Evolutionary conservation across 2,113 vertebrate species (phyloP).

Genomic region (Phylloscopus trochiloides): DNA sequence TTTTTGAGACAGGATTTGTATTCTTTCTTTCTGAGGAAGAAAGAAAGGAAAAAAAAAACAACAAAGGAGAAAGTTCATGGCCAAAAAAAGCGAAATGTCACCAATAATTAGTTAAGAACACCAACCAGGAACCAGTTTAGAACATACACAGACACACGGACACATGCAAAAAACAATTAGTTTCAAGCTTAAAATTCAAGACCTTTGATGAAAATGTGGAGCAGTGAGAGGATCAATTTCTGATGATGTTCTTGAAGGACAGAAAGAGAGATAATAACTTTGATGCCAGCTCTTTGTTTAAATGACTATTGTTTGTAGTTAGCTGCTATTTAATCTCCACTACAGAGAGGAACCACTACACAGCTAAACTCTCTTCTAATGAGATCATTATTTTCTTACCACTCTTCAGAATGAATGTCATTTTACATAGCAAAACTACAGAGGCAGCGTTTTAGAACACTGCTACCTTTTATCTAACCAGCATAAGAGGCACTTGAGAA

Average conservation of each 20-base stretch:
- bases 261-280: constrained; percentile 64
- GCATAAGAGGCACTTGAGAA: constrained; percentile 70
- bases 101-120: constrained; percentile 49
- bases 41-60: not conserved
- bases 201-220: constrained; percentile 50
- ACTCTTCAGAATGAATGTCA: constrained; percentile 67
- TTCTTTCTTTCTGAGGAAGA: not conserved
- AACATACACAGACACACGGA: not conserved
- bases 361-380: constrained; percentile 64
- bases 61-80: constrained; percentile 19
- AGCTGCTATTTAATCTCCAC: constrained; percentile 72
- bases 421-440: constrained; percentile 71
- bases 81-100: constrained; percentile 22
- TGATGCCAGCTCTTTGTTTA: constrained; percentile 53
- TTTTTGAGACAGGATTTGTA: not conserved
- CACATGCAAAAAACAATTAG: not conserved
- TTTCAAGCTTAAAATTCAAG: constrained; percentile 63
- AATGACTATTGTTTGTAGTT: constrained; percentile 76
- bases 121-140: constrained; percentile 24
- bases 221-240: constrained; percentile 52
- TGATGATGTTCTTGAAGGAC: constrained; percentile 63
- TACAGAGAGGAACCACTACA: constrained; percentile 70
- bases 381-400: constrained; percentile 72
- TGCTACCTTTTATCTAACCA: constrained; percentile 71
- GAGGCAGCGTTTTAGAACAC: constrained; percentile 66